Evolutionary conservation across 1,140 invertebrate species (phyloP), one percentile per base, ranked within the genome.

Genomic region (Sinonovacula constricta): DNA sequence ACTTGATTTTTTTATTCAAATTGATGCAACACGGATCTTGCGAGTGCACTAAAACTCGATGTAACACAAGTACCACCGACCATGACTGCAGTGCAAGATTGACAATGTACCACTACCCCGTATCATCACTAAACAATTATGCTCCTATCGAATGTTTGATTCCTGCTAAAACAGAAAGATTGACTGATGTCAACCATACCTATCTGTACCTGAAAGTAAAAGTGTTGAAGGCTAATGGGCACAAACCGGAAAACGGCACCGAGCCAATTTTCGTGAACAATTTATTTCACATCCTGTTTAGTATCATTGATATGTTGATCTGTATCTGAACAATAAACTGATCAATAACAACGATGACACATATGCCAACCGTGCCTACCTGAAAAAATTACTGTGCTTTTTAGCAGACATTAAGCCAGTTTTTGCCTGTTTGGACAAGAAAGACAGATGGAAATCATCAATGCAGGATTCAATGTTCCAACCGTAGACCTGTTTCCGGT

Each of bases 51-150:
- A 3, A 30, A 57, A 28, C 22, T 57, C 2, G 24, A 57, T 57
- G 3, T 33, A 12, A 62, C 18, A 2, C 22, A n/a, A 3, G 59
- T 62, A 5, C 59, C 26, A 31, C 59, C 59, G 4, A 62, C 59
- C 30, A 62, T 33, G 59, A 62, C 59, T 22, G 59, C 59, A 4
- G 22, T 34, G 59, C 30, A 62, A n/a, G 59, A 33, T 4, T 14
- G 30, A 7, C 59, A 62, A 26, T 62, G 10, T 30, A 34, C 59
- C 59, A 62, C 39, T 62, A 62, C 22, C 59, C 31, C 30, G 39
- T 12, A 2, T 62, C 30, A 33, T 24, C 56, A 26, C 26, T 57
- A 30, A 57, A 57, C 18, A 57, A 57, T 57, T 15, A 24, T 2
- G 7, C 56, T 26, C 56, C 7, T 12, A 57, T 57, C 18, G 56